A percentile compares a stretch with the other conserved stretches of the same genome.
Evolutionary conservation across 1,140 invertebrate species (phyloP).

Genomic region (Anoplophora glabripennis): DNA sequence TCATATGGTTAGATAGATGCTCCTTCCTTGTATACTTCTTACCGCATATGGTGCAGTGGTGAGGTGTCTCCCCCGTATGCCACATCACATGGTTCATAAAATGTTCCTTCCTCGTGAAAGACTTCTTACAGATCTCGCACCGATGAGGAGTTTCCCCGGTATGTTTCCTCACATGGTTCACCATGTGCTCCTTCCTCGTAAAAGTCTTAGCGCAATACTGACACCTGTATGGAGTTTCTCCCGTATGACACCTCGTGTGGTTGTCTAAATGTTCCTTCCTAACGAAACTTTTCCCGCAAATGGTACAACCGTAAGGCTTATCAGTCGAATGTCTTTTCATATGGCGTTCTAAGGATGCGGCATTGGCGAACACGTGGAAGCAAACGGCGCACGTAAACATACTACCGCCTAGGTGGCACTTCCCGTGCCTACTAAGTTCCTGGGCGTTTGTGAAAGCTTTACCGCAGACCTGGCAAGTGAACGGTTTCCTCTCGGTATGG

Average conservation of each 20-base stretch:
- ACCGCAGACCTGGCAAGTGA: slow-evolving; percentile 78
- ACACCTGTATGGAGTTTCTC: slow-evolving; percentile 75
- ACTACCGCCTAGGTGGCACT: slow-evolving; percentile 73
- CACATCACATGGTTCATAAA: slow-evolving; percentile 65
- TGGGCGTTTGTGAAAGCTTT: slow-evolving; percentile 74
- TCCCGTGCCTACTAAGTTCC: slow-evolving; percentile 74
- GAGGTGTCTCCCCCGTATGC: slow-evolving; percentile 70
- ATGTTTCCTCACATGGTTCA: slow-evolving; percentile 67
- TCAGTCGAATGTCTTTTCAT: slow-evolving; percentile 76
- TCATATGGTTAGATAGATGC: slow-evolving; percentile 73
- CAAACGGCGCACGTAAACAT: slow-evolving; percentile 73
- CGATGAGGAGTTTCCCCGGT: slow-evolving; percentile 72
- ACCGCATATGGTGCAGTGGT: slow-evolving; percentile 70
- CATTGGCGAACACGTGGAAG: slow-evolving; percentile 73
- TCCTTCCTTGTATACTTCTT: slow-evolving; percentile 78
- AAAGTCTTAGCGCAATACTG: slow-evolving; percentile 68
- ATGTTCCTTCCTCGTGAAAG: slow-evolving; percentile 65
- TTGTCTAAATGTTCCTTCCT: slow-evolving; percentile 82
- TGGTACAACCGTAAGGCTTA: slow-evolving; percentile 76
- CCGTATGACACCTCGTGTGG: slow-evolving; percentile 78
- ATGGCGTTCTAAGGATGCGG: slow-evolving; percentile 66
- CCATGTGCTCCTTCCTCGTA: slow-evolving; percentile 66
- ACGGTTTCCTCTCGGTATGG: slow-evolving; percentile 80
- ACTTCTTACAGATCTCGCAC: slow-evolving; percentile 71
- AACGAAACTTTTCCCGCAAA: slow-evolving; percentile 84